phyloP scores from a whole-genome alignment of 2,888 invertebrate species.

The Nomada lathburiana region DNA sequence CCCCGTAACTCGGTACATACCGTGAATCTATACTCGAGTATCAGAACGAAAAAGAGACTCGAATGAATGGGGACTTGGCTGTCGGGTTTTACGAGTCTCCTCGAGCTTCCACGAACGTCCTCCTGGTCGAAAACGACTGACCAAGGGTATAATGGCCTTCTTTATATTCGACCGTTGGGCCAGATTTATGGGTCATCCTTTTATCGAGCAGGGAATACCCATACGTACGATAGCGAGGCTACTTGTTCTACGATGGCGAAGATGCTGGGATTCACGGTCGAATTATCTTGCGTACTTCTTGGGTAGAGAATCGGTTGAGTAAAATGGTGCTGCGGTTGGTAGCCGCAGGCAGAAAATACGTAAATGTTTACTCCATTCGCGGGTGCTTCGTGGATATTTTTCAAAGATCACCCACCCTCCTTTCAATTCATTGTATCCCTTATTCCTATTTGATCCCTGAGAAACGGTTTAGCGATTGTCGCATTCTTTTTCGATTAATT shows the following conservation, averaged over 20 bases:
- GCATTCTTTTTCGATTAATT: too few relatives aligned
- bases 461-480: too few relatives aligned
- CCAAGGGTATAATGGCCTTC: not conserved
- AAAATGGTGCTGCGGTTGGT: too few relatives aligned
- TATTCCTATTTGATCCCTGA: too few relatives aligned
- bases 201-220: constrained; percentile 3
- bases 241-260: constrained; percentile 27
- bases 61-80: not conserved
- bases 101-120: not conserved
- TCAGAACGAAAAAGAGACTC: not conserved
- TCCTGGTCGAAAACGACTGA: not conserved
- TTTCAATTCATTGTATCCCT: too few relatives aligned
- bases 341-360: too few relatives aligned
- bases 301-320: too few relatives aligned
- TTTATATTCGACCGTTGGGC: constrained; percentile 12
- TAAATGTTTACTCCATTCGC: too few relatives aligned
- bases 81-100: constrained; percentile 9
- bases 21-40: not conserved
- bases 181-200: constrained; percentile 17
- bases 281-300: not conserved
- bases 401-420: too few relatives aligned
- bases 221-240: constrained; percentile 29
- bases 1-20: not conserved
- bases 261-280: too few relatives aligned
- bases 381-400: too few relatives aligned